These are phyloP conservation scores for Glyphotaelius pellucidus DNA, from an alignment of 2,888 invertebrate genomes.

Conservation along the genomic window DNA sequence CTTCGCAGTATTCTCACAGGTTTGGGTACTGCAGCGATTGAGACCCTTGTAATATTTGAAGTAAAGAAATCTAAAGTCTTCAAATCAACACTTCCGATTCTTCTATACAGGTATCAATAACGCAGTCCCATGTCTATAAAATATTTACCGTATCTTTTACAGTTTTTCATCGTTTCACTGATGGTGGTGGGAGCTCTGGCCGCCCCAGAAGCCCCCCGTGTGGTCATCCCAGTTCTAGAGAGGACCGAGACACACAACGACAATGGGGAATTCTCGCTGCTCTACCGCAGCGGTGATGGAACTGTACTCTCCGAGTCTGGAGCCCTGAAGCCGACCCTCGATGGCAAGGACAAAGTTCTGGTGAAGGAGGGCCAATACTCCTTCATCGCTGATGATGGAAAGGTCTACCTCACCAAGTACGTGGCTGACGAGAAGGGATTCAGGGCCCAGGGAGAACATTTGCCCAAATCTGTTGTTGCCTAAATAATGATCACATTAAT, in stretches of 20 bases:
- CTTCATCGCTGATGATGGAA: slow-evolving; percentile 53
- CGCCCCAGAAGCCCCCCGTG: slow-evolving; percentile 52
- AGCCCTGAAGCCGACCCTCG: slow-evolving; percentile 54
- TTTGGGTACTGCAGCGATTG: too few species aligned
- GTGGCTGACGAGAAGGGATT: slow-evolving; percentile 61
- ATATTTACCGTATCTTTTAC: not conserved
- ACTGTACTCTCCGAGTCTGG: slow-evolving; percentile 55
- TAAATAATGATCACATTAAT: slow-evolving; percentile 39
- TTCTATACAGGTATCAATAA: too few species aligned
- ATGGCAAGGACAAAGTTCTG: slow-evolving; percentile 59
- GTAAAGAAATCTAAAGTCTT: too few species aligned
- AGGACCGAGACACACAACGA: slow-evolving; percentile 58
- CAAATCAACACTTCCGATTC: too few species aligned
- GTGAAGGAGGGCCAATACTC: slow-evolving; percentile 55
- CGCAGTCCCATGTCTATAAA: too few species aligned
- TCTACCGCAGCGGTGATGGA: slow-evolving; percentile 57
- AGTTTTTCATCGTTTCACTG: slow-evolving; percentile 43
- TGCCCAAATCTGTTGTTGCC: slow-evolving; percentile 62
- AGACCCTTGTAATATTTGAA: too few species aligned
- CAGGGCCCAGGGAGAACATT: slow-evolving; percentile 59
- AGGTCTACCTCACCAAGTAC: slow-evolving; percentile 57
- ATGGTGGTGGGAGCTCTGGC: slow-evolving; percentile 53
- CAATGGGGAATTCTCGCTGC: slow-evolving; percentile 57
- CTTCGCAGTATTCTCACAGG: too few species aligned
- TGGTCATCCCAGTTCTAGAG: slow-evolving; percentile 57